These are phyloP conservation scores for Heterocephalus glaber DNA, from an alignment of 2,113 vertebrate species.

Conservation along the genomic window DNA sequence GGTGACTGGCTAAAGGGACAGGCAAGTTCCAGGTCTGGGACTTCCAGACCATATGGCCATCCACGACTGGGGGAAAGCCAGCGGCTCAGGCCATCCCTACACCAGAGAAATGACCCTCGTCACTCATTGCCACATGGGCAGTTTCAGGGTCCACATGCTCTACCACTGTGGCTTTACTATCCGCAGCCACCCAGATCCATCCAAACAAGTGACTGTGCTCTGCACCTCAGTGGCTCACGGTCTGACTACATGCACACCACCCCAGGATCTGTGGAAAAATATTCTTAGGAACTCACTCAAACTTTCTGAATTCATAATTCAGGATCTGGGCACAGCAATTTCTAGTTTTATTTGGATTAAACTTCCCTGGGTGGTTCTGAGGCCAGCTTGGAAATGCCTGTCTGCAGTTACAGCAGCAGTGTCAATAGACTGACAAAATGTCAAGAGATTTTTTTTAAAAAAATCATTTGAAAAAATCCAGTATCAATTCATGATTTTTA, in stretches of 20 bases:
- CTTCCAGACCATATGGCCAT: conserved; percentile 88
- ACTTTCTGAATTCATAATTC: neutral
- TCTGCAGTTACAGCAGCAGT: neutral
- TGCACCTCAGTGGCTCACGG: neutral
- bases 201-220: neutral
- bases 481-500: neutral
- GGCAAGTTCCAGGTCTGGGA: conserved; percentile 66
- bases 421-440: neutral
- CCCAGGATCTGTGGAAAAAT: neutral
- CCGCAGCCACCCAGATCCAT: neutral
- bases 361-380: neutral
- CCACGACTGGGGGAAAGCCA: conserved; percentile 77
- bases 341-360: neutral
- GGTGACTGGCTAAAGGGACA: conserved; percentile 76
- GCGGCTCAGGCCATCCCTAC: neutral
- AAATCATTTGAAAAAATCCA: neutral
- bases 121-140: neutral
- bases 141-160: neutral
- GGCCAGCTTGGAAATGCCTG: neutral
- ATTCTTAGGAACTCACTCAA: neutral
- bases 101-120: conserved; percentile 46
- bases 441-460: neutral
- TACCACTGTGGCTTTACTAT: neutral
- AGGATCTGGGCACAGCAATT: neutral
- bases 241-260: neutral